Evolutionary conservation across 2,888 invertebrate species (phyloP).

Genomic region (Lagria hirta): DNA sequence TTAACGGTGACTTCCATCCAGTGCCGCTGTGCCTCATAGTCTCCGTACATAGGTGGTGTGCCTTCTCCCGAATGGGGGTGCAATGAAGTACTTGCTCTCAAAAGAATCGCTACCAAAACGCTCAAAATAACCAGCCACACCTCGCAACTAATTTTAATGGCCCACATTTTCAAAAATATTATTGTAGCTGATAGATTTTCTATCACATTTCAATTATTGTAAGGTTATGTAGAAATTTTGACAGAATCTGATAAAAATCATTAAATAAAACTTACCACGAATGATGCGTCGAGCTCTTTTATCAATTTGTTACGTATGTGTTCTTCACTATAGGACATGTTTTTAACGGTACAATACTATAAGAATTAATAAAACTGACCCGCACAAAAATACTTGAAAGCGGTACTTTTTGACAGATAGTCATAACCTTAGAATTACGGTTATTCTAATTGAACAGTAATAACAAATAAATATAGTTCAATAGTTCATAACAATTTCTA

Average conservation of each 20-base stretch:
- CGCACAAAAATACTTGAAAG: no score
- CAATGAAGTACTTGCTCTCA: slow-evolving; percentile 73
- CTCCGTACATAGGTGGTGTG: slow-evolving; percentile 91
- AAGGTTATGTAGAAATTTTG: slow-evolving; percentile 29
- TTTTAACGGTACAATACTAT: slow-evolving; percentile 5
- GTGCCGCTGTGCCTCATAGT: slow-evolving; percentile 98
- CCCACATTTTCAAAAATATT: slow-evolving; percentile 33
- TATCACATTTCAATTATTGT: slow-evolving; percentile 5
- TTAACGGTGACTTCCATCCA: slow-evolving; percentile 98
- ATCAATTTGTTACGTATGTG: slow-evolving; percentile 67
- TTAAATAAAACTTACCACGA: slow-evolving; percentile 78
- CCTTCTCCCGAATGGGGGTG: slow-evolving; percentile 80
- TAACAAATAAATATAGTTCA: no score
- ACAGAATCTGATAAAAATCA: slow-evolving; percentile 26
- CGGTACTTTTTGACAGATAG: no score
- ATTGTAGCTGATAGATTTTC: slow-evolving; percentile 6
- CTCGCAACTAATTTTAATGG: slow-evolving; percentile 41
- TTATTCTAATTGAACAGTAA: no score
- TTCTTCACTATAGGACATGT: slow-evolving; percentile 66
- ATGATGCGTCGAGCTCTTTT: slow-evolving; percentile 67
- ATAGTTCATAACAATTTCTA: no score
- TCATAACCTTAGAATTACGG: no score
- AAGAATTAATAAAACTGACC: neutral
- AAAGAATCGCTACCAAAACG: slow-evolving; percentile 60
- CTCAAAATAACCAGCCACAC: slow-evolving; percentile 55